These are phyloP conservation scores for Isotomurus palustris DNA, from an alignment of 2,888 invertebrate genomes.

Conservation along the genomic window DNA sequence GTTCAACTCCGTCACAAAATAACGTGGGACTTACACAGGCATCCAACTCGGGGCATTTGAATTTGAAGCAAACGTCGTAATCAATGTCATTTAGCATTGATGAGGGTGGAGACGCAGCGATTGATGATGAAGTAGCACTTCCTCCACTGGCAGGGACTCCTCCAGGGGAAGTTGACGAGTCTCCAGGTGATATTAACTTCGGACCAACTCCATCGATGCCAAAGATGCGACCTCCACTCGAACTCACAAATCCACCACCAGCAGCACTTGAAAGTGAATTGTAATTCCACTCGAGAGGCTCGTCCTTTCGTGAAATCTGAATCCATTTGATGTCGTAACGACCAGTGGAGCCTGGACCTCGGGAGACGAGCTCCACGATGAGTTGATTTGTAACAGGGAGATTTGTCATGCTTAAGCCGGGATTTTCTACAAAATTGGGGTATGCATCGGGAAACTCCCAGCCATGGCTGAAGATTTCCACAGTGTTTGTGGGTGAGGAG, in stretches of 20 bases:
- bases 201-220: conserved; percentile 11
- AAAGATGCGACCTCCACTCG: conserved; percentile 7
- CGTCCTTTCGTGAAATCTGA: conserved; percentile 34
- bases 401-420: conserved; percentile 28
- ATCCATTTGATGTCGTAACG: conserved; percentile 33
- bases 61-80: conserved; percentile 38
- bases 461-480: conserved; percentile 35
- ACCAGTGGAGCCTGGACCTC: conserved; percentile 26
- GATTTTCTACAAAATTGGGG: conserved; percentile 37
- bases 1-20: conserved; percentile 41
- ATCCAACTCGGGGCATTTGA: conserved; percentile 38
- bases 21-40: conserved; percentile 34
- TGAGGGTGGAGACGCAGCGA: conserved; percentile 20
- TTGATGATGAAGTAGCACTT: conserved; percentile 14
- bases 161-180: too few species aligned
- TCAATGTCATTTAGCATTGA: conserved; percentile 31
- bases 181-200: conserved; percentile 6
- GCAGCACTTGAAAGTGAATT: conserved; percentile 23
- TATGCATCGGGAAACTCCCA: conserved; percentile 27
- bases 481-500: conserved; percentile 10
- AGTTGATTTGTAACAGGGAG: conserved; percentile 33
- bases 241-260: neutral
- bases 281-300: conserved; percentile 29
- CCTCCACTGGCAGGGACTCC: conserved; percentile 7
- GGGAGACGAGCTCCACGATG: conserved; percentile 34